phyloP scores from a whole-genome alignment of 2,888 invertebrate genomes.

The Neoscelio sp. region DNA sequence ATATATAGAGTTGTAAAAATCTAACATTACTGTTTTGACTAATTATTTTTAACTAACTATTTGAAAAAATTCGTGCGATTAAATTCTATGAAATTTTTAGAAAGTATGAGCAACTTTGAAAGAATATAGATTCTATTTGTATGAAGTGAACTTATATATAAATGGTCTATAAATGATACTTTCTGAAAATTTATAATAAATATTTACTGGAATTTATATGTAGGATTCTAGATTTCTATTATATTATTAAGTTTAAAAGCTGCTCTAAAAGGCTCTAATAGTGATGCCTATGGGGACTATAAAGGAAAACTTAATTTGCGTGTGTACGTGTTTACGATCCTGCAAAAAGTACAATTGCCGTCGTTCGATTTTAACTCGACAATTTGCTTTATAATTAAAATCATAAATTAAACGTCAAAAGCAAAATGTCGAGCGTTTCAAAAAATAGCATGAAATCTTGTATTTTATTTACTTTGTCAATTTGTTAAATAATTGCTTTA shows the following conservation, averaged over 20 bases:
- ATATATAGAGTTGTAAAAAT: constrained; percentile 60
- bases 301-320: constrained; percentile 52
- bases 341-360: constrained; percentile 52
- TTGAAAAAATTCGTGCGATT: constrained; percentile 54
- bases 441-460: no score
- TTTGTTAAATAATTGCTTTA: no score
- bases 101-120: constrained; percentile 35
- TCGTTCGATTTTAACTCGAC: constrained; percentile 19
- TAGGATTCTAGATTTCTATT: constrained; percentile 36
- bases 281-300: constrained; percentile 56
- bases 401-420: neutral
- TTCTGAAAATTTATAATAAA: constrained; percentile 48
- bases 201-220: constrained; percentile 14
- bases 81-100: constrained; percentile 46
- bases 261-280: constrained; percentile 61
- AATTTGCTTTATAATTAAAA: constrained; percentile 10
- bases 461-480: neutral
- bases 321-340: constrained; percentile 59
- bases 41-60: constrained; percentile 35
- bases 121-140: no score
- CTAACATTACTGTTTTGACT: constrained; percentile 37
- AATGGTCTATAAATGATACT: constrained; percentile 19
- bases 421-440: no score
- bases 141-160: neutral
- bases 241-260: constrained; percentile 41